Percentiles rank a stretch among this genome's conserved stretches.
These are phyloP conservation scores for Petrophora chlorosata DNA, from an alignment of 2,888 invertebrate species.

Conservation along the genomic window DNA sequence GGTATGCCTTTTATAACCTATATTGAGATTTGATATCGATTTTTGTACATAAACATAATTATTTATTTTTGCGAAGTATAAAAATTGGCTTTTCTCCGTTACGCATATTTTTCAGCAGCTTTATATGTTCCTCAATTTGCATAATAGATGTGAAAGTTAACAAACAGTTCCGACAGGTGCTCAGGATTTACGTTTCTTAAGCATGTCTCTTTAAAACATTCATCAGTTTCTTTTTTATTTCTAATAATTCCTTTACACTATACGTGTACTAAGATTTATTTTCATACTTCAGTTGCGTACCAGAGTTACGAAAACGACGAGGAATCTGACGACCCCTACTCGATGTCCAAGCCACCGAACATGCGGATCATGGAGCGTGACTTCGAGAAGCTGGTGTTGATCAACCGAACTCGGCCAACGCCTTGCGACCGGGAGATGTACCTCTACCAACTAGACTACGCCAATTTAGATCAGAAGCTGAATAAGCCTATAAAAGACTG, in stretches of 20 bases:
- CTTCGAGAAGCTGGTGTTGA: conserved; percentile 86
- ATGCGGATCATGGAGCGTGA: conserved; percentile 78
- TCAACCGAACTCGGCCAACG: conserved; percentile 91
- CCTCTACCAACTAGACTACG: conserved; percentile 80
- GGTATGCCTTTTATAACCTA: no score
- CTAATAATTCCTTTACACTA: background rate
- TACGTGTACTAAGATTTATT: background rate
- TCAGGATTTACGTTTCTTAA: no score
- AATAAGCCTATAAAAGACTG: conserved; percentile 72
- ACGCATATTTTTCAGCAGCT: background rate
- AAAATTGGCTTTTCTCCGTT: background rate
- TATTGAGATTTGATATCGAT: background rate
- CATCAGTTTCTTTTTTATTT: background rate
- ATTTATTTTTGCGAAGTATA: background rate
- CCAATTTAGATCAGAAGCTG: conserved; percentile 76
- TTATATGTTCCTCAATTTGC: background rate
- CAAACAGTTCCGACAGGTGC: no score
- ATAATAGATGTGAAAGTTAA: no score
- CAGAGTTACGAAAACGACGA: conserved; percentile 79
- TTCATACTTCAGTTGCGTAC: conserved; percentile 57
- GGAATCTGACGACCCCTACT: conserved; percentile 62
- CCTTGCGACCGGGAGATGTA: conserved; percentile 92
- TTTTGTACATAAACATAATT: background rate
- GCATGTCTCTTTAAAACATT: conserved; percentile 2
- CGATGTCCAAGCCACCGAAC: conserved; percentile 66